Evolutionary conservation across 2,113 vertebrate genomes (phyloP), one percentile per base, ranked within the genome.

Genomic region (Vombatus ursinus): DNA sequence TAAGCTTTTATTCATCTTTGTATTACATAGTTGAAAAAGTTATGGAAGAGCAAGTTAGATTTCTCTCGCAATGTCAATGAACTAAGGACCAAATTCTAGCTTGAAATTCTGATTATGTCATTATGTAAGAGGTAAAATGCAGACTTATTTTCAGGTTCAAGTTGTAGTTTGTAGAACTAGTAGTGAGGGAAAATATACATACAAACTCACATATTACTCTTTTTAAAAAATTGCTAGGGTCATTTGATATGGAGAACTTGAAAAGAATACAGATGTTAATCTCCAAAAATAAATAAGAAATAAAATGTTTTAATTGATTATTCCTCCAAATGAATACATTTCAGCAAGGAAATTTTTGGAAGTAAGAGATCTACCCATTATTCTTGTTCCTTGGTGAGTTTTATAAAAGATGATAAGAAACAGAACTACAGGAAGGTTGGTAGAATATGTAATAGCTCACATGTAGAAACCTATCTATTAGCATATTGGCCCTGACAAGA

Each of bases 1-100:
- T 97, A 96, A 96, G 93, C 92, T 96, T 93, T 94, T 89, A 77
- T n/a, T 95, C 47, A 93, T 92, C 95, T 92, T 90, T 0, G 0
- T 52, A 93, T 92, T 96, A 94, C 68, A 47, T 93, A 96, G 94
- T 89, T 91, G 22, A 96, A 97, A 95, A 48, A 94, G 84, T 93
- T 93, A 90, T 0, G 44, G 37, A 95, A 93, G 52, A 94, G 77
- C n/a, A 61, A 94, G 52, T 37, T 95, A 50, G 52, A 91, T 91
- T 95, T 96, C 94, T 90, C 50, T 96, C 94, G 93, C 84, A 54
- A 94, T 93, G 95, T 96, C 92, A 96, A 90, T 96, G 54, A 95
- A 52, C 22, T 94, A 51, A 96, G 48, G 95, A 68, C 89, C 91
- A 94, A 93, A 96, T 96, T 57, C 52, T 92, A 31, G 16, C 51